Base-by-base conservation (phyloP, 2,113 vertebrate species). In the Apteryx owenii region DNA sequence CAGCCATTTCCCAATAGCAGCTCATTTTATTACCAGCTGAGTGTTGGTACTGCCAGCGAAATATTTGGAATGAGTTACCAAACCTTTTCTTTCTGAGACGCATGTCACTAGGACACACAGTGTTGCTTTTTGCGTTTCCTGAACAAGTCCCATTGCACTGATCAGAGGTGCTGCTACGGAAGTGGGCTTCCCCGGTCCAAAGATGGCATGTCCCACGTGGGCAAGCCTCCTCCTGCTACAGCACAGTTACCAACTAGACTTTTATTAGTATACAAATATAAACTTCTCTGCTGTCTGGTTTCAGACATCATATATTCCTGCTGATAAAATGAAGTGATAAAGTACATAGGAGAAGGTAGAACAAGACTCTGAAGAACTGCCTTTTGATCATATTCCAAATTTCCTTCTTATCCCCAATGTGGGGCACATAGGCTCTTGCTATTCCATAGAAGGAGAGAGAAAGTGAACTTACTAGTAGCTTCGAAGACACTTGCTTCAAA, bases 71-170 rank as follows among this genome's bases (percentile, higher is more conserved):
- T 4, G 23, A 42, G 31, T 65, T 31, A 44, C 19, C n/a, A 69
- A 38, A 70, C 7, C 1, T 70, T 48, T 65, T 38, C 38, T n/a
- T 61, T 79, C 15, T 36, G 18, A 26, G 80, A 36, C 22, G 8
- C 9, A 80, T 0, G 4, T 1, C 5, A 65, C 6, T 25, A 38
- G 31, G 25, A 72, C 12, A 20, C 14, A 31, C 0, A 1, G 21
- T 0, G 2, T 7, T 75, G 19, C 26, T 25, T 54, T 58, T 66
- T 38, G 28, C 12, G n/a, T 48, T 82, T 87, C 53, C 76, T 9
- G 28, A 54, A 19, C 51, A 73, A 61, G 46, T 3, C 20, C 21
- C 0, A 1, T 0, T 1, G 5, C 18, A 56, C 4, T 5, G 20
- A 61, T 20, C 22, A 14, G 10, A 72, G 9, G 21, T 69, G 20